Conservation (phyloP, 2,113 vertebrate genomes). For the Apteryx owenii region DNA sequence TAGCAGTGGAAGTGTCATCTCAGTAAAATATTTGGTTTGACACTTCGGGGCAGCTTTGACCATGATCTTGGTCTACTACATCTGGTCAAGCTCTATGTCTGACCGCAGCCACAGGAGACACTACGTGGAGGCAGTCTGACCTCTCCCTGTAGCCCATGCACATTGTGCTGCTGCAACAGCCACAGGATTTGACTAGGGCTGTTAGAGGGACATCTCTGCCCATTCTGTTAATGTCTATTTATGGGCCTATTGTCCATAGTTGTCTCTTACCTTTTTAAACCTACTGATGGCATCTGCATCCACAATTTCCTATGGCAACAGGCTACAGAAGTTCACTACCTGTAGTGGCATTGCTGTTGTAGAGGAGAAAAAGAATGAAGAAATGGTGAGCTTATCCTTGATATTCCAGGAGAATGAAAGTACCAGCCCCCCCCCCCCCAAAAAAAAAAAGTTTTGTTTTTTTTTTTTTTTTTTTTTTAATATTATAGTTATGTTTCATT, state of each 20-base stretch:
- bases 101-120: neutral
- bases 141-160: neutral
- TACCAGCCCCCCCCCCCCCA: neutral
- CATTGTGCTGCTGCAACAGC: neutral
- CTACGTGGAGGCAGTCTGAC: neutral
- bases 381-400: neutral
- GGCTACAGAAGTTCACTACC: neutral
- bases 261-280: neutral
- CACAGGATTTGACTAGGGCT: neutral
- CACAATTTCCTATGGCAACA: neutral
- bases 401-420: neutral
- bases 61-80: neutral
- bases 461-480: neutral
- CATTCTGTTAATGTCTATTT: neutral
- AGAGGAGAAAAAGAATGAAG: neutral
- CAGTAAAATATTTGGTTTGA: neutral
- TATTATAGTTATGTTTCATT: neutral
- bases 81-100: neutral
- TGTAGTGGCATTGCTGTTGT: neutral
- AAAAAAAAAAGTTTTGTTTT: neutral
- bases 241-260: neutral
- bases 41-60: neutral
- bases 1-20: neutral
- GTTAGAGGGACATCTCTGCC: neutral
- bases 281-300: fast-evolving